Base-by-base conservation (phyloP, 2,888 invertebrate species). In the Trachelus stipa region DNA sequence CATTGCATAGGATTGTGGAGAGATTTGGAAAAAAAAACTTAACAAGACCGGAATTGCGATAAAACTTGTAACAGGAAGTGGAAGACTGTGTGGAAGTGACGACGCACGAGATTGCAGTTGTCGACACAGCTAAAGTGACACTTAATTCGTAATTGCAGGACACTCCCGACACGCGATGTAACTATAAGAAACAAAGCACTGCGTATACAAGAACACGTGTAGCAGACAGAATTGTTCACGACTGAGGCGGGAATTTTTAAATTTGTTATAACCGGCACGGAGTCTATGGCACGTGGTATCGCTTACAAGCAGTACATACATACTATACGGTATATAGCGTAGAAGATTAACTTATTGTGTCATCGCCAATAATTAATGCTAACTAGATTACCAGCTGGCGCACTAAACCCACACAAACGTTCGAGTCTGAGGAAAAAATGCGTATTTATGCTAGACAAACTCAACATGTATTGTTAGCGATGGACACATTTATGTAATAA, bases 291-390 rank as follows among this genome's bases (percentile, higher is more conserved):
- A 56, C 79, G 81, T 83, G 85, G 73, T 78, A 80, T 78, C 80
- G 80, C 81, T 85, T 82, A 80, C 81, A 81, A 81, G 77, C 23
- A 56, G 56, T 23, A 35, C 35, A 23, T 23, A 23, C 35, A 35
- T 35, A 56, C 23, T 56, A 23, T 23, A 9, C 56, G 56, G 9
- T 23, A 56, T 56, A 23, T 23, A 3, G 23, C 15, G 56, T 56
- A 56, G 56, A 56, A 73, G 68, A 77, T 79, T 76, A 73, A 71
- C 77, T 81, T 77, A 77, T 81, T 81, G 76, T 82, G 80, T 84
- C 83, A 81, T 83, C 73, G 78, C 75, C 76, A 33, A 77, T 81
- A 84, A 86, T 84, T 85, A 83, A 79, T 79, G 80, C 77, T 81
- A 82, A 83, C 69, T 80, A 74, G 76, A 81, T 80, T 81, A 80